Percentiles rank a stretch among this genome's conserved stretches.
These are phyloP conservation scores for Lucilia sericata DNA, from an alignment of 1,140 invertebrate species.

Conservation along the genomic window DNA sequence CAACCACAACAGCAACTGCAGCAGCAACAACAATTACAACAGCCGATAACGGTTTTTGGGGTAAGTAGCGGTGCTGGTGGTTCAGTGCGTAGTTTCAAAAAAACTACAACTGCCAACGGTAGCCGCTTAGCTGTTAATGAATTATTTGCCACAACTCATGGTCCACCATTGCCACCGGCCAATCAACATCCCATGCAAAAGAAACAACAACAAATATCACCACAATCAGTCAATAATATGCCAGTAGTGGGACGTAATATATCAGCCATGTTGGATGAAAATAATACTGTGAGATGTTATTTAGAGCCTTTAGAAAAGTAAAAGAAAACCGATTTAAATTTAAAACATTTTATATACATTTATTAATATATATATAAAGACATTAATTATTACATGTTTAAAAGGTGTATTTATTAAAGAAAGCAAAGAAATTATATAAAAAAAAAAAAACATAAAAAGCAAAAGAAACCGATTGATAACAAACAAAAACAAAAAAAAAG, in stretches of 20 bases:
- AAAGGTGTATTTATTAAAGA: conserved; percentile 36
- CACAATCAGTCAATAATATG: conserved; percentile 44
- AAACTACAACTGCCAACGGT: conserved; percentile 59
- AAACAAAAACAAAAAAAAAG: background rate
- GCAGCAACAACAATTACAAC: conserved; percentile 50
- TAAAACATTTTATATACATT: conserved; percentile 27
- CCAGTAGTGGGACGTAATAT: conserved; percentile 69
- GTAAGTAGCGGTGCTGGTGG: conserved; percentile 66
- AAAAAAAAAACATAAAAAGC: background rate
- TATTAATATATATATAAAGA: background rate
- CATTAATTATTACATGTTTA: conserved; percentile 29
- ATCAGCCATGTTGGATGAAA: conserved; percentile 80
- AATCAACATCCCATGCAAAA: conserved; percentile 64
- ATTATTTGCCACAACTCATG: conserved; percentile 54
- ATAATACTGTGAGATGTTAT: conserved; percentile 83
- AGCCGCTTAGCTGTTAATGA: conserved; percentile 64
- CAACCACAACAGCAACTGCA: conserved; percentile 45
- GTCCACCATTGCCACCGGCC: conserved; percentile 63
- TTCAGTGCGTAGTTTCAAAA: conserved; percentile 62
- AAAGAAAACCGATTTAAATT: conserved; percentile 14
- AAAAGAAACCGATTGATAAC: too few relatives aligned
- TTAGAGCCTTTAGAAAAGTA: conserved; percentile 73
- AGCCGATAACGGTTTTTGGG: conserved; percentile 63
- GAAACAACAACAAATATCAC: conserved; percentile 55
- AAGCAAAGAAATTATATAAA: background rate